Conservation (phyloP, 1,140 invertebrate genomes). For the Branchinecta lindahli region DNA sequence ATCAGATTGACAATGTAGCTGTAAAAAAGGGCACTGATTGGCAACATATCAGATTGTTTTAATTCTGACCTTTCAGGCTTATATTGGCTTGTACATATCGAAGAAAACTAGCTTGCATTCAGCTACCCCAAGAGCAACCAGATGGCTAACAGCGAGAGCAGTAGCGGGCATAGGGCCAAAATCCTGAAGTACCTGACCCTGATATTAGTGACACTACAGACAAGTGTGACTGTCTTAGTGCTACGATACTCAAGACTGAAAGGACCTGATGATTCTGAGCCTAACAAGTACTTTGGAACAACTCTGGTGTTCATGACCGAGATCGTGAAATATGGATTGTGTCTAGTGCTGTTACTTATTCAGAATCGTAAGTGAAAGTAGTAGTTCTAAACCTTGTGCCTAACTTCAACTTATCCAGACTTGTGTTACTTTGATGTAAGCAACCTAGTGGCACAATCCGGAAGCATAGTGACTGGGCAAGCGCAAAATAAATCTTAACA, state of each 20-base stretch:
- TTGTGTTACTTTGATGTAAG: background rate
- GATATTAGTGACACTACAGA: background rate
- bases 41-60: no score
- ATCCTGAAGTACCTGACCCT: background rate
- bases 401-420: background rate
- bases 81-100: no score
- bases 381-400: no score
- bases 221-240: background rate
- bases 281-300: background rate
- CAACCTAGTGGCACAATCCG: background rate
- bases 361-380: background rate
- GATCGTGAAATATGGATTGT: background rate
- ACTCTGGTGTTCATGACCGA: background rate
- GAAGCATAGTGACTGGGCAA: background rate
- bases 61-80: no score
- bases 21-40: no score
- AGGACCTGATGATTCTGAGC: background rate
- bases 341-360: background rate
- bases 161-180: no score
- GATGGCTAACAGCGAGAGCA: no score
- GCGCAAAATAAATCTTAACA: background rate
- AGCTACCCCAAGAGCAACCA: no score
- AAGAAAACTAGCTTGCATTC: no score
- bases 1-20: no score
- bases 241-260: background rate